These are phyloP conservation scores for Camelus dromedarius DNA, from an alignment of 2,113 vertebrate genomes.

Conservation along the genomic window DNA sequence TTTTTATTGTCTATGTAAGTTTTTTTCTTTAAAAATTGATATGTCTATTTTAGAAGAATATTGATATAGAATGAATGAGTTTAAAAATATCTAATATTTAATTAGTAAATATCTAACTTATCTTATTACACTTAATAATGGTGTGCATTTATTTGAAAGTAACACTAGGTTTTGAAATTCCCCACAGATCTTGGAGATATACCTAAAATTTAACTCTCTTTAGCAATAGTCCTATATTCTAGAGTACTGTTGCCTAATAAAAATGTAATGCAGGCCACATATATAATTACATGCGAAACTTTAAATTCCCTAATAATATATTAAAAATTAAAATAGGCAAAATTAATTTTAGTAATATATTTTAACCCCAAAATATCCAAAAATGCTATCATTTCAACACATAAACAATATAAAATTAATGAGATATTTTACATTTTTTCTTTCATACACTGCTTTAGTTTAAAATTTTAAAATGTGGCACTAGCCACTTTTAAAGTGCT, in stretches of 20 bases:
- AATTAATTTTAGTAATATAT: constrained; percentile 17
- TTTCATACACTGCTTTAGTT: not conserved
- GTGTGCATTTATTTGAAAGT: constrained; percentile 22
- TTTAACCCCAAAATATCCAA: not conserved
- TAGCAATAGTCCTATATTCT: not conserved
- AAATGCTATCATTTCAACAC: not conserved
- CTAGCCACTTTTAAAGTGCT: not conserved
- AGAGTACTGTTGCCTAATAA: not conserved
- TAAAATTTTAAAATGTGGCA: not conserved
- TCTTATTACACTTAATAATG: not conserved
- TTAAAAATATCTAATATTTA: not conserved
- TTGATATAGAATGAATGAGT: not conserved
- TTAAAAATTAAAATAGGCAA: constrained; percentile 5
- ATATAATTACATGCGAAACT: not conserved
- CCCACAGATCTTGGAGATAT: not conserved
- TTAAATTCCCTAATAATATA: not conserved
- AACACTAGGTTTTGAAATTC: constrained; percentile 44
- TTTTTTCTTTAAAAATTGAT: not conserved
- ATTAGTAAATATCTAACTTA: not conserved
- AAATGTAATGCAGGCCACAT: not conserved
- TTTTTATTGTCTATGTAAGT: not conserved
- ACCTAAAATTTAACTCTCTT: not conserved
- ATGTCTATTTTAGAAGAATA: not conserved
- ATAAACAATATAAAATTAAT: not conserved
- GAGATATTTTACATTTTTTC: not conserved